These are phyloP conservation scores for Myzus persicae DNA, from an alignment of 1,140 invertebrate genomes.

Conservation along the genomic window DNA sequence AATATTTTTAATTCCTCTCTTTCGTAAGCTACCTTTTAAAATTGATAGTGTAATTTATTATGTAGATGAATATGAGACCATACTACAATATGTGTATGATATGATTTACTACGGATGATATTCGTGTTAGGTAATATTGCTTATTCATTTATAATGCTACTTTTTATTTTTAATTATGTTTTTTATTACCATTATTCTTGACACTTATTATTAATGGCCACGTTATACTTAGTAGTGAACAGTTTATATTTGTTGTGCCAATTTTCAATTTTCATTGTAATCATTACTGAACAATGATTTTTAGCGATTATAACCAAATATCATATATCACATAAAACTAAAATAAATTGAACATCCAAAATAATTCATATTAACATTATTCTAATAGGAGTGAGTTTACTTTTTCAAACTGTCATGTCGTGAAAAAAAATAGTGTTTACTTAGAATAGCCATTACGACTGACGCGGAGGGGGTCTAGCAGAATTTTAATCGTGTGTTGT, in stretches of 20 bases:
- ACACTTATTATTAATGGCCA: no score
- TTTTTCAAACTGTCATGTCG: neutral
- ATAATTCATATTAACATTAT: neutral
- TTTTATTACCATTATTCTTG: no score
- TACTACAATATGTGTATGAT: no score
- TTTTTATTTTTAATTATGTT: no score
- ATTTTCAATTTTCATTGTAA: no score
- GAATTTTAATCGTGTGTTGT: neutral
- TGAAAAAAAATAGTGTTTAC: neutral
- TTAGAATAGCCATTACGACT: neutral
- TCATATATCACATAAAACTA: neutral
- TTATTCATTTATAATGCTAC: no score
- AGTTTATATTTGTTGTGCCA: neutral
- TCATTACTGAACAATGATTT: neutral
- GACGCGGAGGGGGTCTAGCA: neutral
- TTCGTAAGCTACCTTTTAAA: neutral
- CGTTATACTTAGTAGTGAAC: neutral
- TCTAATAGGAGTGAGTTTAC: neutral
- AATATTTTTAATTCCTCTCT: neutral
- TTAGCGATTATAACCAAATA: neutral
- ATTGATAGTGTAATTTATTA: neutral
- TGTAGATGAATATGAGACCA: no score
- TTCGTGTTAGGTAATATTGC: no score
- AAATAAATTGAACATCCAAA: neutral
- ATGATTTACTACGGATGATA: no score